Percentiles rank a stretch among this genome's conserved stretches.
These are phyloP conservation scores for Drosophila seguyi DNA, from an alignment of 1,140 invertebrate genomes.

Conservation along the genomic window DNA sequence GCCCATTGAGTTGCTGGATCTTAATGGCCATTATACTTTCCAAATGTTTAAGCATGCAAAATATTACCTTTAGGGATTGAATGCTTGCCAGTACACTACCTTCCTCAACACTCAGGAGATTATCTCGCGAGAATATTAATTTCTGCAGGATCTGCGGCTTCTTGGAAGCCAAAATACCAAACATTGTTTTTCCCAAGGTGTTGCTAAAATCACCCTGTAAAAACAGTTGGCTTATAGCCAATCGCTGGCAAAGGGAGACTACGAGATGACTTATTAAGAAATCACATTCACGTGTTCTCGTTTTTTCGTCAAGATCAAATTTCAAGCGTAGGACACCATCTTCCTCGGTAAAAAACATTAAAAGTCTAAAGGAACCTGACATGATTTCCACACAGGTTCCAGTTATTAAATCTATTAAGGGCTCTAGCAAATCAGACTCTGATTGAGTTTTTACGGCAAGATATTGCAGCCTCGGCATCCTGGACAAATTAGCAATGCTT, in stretches of 20 bases:
- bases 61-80: not conserved
- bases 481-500: not conserved
- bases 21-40: not conserved
- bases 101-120: not conserved
- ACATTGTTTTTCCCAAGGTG: not conserved
- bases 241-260: not conserved
- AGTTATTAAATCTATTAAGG: not conserved
- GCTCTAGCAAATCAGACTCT: not conserved
- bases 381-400: not conserved
- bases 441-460: not conserved
- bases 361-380: not conserved
- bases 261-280: not conserved
- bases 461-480: not conserved
- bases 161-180: not conserved
- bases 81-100: not conserved
- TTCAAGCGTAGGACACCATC: not conserved
- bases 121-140: not conserved
- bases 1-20: not conserved
- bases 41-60: not conserved
- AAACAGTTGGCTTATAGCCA: not conserved
- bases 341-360: not conserved
- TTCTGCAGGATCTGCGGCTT: not conserved
- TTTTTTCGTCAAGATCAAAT: not conserved
- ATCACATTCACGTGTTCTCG: not conserved
- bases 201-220: not conserved